phyloP scores from a whole-genome alignment of 2,888 invertebrate species.

The Trisateles emortualis region DNA sequence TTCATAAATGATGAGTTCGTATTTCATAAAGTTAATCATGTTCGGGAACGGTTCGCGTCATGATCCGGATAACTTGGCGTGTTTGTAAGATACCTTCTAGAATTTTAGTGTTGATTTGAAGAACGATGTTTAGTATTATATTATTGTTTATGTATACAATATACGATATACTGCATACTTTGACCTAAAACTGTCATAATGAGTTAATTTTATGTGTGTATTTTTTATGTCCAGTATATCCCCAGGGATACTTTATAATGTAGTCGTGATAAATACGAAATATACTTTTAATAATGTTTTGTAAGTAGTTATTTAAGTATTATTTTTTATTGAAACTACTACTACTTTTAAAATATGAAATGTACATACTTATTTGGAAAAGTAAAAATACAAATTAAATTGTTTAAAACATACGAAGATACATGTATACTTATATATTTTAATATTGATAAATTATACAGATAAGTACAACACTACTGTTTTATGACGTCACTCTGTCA shows the following conservation, averaged over 20 bases:
- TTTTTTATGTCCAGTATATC: not conserved
- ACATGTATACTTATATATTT: no score
- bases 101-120: constrained; percentile 5
- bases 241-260: not conserved
- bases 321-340: no score
- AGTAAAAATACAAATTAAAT: no score
- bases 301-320: no score
- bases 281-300: no score
- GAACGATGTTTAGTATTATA: not conserved
- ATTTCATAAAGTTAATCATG: constrained; percentile 58
- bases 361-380: no score
- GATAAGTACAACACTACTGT: no score
- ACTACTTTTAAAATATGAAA: no score
- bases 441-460: no score
- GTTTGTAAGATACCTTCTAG: constrained; percentile 7
- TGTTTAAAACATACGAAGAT: no score
- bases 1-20: constrained; percentile 58
- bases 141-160: not conserved
- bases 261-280: not conserved
- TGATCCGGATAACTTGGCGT: constrained; percentile 21
- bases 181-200: not conserved
- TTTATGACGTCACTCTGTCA: no score
- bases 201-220: not conserved
- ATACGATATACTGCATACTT: not conserved
- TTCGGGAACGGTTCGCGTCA: constrained; percentile 28